A percentile compares a stretch with the other conserved stretches of the same genome.
Evolutionary conservation across 2,113 vertebrate species (phyloP).

Genomic region (Xenopus tropicalis): DNA sequence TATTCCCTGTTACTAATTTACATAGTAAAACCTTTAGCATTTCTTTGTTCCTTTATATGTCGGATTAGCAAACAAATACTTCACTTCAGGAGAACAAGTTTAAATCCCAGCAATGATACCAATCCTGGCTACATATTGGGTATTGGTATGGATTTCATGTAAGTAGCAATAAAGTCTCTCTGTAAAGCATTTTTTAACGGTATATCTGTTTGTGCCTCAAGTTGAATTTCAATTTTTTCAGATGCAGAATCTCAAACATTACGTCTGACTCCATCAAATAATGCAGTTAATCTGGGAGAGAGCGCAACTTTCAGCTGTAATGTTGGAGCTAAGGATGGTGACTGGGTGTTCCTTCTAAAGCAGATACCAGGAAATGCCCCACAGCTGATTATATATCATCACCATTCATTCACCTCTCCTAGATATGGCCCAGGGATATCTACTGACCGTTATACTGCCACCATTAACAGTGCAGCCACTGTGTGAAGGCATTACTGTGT

Average conservation of each 20-base stretch:
- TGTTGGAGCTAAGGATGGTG: background rate
- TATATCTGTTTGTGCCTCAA: too few species aligned
- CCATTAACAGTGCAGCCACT: background rate
- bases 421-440: conserved; percentile 11
- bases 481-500: background rate
- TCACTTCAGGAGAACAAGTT: too few species aligned
- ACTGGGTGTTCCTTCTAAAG: background rate
- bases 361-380: background rate
- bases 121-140: too few species aligned
- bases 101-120: too few species aligned
- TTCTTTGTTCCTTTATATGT: too few species aligned
- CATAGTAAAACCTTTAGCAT: too few species aligned
- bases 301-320: background rate
- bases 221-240: background rate
- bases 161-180: background rate
- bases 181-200: too few species aligned
- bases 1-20: too few species aligned
- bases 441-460: background rate
- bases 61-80: too few species aligned
- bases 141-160: background rate
- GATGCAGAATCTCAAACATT: background rate
- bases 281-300: background rate
- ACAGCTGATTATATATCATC: background rate
- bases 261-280: background rate
- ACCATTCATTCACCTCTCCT: background rate